Conservation (phyloP, 2,113 vertebrate genomes). For the Electrona antarctica region DNA sequence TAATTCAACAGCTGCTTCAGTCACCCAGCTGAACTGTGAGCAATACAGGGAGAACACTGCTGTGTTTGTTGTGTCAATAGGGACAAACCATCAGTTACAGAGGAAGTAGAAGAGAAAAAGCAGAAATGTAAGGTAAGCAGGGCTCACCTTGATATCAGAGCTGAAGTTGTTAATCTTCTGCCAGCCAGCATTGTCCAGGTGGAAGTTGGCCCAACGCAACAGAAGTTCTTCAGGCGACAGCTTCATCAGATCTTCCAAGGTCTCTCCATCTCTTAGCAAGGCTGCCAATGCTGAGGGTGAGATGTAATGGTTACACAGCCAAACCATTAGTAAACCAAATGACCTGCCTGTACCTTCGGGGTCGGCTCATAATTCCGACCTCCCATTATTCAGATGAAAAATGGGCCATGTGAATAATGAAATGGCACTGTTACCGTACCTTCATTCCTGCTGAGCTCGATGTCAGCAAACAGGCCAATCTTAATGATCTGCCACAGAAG, state of each 20-base stretch:
- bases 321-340: conserved; percentile 6
- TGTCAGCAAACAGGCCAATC: conserved; percentile 94
- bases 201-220: conserved; percentile 96
- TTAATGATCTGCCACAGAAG: conserved; percentile 98
- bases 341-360: neutral
- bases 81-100: too few species aligned
- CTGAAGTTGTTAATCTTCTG: conserved; percentile 97
- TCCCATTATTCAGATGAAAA: too few species aligned
- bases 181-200: conserved; percentile 92
- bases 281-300: conserved; percentile 86
- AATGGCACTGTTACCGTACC: conserved; percentile 70
- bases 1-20: too few species aligned
- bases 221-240: conserved; percentile 95
- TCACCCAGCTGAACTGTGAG: too few species aligned
- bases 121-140: neutral
- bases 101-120: too few species aligned
- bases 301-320: conserved; percentile 27
- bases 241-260: conserved; percentile 96
- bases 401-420: too few species aligned
- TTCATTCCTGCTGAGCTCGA: conserved; percentile 97
- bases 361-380: too few species aligned
- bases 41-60: too few species aligned
- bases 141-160: conserved; percentile 91
- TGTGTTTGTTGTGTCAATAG: neutral
- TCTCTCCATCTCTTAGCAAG: conserved; percentile 93